Evolutionary conservation across 2,113 vertebrate species (phyloP).

Genomic region (Macroglossus sobrinus): DNA sequence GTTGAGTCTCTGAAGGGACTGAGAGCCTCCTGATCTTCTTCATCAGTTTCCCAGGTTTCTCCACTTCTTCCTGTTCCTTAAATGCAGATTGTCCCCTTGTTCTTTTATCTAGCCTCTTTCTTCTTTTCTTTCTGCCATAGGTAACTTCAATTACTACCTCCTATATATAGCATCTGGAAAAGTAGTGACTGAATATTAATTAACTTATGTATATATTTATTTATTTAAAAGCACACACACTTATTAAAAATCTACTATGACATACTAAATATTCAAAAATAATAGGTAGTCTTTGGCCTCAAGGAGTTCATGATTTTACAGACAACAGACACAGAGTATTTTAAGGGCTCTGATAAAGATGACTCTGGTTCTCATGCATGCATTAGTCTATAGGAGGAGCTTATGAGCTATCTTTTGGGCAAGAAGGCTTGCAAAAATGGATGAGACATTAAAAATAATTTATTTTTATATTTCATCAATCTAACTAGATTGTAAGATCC

Average conservation of each 20-base stretch:
- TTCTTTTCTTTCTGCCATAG: background rate
- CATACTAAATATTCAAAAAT: background rate
- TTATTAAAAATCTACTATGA: background rate
- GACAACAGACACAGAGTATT: background rate
- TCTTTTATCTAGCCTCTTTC: background rate
- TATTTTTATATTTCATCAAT: background rate
- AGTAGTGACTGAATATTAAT: background rate
- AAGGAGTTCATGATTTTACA: background rate
- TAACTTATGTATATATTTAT: background rate
- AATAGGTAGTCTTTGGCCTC: background rate
- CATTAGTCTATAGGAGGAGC: background rate
- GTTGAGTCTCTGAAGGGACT: background rate
- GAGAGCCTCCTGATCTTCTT: background rate
- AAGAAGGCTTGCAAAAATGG: background rate
- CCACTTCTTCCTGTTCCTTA: background rate
- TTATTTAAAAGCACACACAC: background rate
- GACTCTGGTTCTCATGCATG: background rate
- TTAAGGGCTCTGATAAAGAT: background rate
- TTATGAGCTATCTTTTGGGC: background rate
- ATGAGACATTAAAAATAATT: background rate
- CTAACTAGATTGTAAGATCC: background rate
- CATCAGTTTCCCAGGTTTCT: background rate
- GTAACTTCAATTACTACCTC: background rate
- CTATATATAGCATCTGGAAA: background rate
- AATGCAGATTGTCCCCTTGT: fast-evolving